These are phyloP conservation scores for Drosophila mimetica DNA, from an alignment of 2,888 invertebrate genomes.

Conservation along the genomic window DNA sequence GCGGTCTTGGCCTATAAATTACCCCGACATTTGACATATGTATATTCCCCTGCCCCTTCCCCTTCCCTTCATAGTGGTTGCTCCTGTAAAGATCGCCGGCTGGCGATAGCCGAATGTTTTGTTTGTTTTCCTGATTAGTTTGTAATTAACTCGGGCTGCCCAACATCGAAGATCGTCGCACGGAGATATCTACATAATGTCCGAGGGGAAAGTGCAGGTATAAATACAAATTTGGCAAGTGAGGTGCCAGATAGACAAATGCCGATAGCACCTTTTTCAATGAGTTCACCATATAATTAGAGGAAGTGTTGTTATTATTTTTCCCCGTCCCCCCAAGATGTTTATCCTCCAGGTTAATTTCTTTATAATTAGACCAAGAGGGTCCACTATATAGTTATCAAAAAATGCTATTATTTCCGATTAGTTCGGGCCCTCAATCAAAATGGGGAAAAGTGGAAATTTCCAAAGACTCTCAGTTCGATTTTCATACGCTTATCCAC, in stretches of 20 bases:
- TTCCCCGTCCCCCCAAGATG: conserved; percentile 43
- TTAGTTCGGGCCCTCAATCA: conserved; percentile 51
- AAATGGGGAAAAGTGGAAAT: conserved; percentile 26
- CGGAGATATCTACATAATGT: conserved; percentile 46
- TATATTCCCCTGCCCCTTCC: conserved; percentile 6
- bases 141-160: conserved; percentile 61
- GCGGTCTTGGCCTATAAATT: conserved; percentile 71
- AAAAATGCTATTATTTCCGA: conserved; percentile 44
- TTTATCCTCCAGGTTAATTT: conserved; percentile 79
- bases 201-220: conserved; percentile 11
- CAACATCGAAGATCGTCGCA: conserved; percentile 49
- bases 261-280: conserved; percentile 67
- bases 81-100: conserved; percentile 62
- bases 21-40: conserved; percentile 69
- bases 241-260: conserved; percentile 76
- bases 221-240: conserved; percentile 30
- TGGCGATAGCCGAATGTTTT: conserved; percentile 72
- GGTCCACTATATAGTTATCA: conserved; percentile 54
- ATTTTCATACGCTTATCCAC: conserved; percentile 71
- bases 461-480: conserved; percentile 57
- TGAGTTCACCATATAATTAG: conserved; percentile 61
- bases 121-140: conserved; percentile 69
- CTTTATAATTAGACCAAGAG: conserved; percentile 70
- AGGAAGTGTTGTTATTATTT: conserved; percentile 48
- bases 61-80: conserved; percentile 18